These are phyloP conservation scores for Tauraco erythrolophus DNA, from an alignment of 2,113 vertebrate genomes.

Conservation along the genomic window DNA sequence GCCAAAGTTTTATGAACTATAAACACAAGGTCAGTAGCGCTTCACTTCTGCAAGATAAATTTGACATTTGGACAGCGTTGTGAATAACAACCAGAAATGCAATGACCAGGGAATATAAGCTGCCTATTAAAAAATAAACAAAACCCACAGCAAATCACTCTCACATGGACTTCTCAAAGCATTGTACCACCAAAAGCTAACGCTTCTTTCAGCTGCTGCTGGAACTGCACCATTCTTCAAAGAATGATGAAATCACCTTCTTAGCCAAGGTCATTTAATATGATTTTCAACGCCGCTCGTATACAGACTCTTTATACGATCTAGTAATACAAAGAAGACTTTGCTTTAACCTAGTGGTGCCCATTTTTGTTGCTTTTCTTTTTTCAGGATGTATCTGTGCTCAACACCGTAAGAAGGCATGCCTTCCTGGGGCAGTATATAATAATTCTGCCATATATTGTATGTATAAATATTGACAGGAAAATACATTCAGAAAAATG, in stretches of 20 bases:
- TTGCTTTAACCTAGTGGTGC: not conserved
- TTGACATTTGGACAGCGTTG: not conserved
- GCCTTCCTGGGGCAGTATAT: not conserved
- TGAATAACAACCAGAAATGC: conserved; percentile 16
- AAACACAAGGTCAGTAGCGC: conserved; percentile 24
- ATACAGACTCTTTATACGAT: not conserved
- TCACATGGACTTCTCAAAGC: not conserved
- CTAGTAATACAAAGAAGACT: not conserved
- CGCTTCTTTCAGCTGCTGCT: not conserved
- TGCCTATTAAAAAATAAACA: not conserved
- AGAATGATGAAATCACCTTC: not conserved
- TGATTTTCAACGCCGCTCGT: not conserved
- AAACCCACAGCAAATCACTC: not conserved
- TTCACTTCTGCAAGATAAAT: conserved; percentile 22
- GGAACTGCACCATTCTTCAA: not conserved
- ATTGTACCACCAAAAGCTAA: not conserved
- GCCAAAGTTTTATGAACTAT: conserved; percentile 32
- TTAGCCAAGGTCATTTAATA: not conserved
- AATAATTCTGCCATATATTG: not conserved
- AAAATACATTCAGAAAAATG: not conserved
- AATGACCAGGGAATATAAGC: not conserved
- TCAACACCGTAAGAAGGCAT: not conserved
- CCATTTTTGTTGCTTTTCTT: not conserved
- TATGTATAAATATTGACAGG: not conserved
- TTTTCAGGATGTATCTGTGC: not conserved